These are phyloP conservation scores for Noctua janthe DNA, from an alignment of 2,888 invertebrate genomes.

Conservation along the genomic window DNA sequence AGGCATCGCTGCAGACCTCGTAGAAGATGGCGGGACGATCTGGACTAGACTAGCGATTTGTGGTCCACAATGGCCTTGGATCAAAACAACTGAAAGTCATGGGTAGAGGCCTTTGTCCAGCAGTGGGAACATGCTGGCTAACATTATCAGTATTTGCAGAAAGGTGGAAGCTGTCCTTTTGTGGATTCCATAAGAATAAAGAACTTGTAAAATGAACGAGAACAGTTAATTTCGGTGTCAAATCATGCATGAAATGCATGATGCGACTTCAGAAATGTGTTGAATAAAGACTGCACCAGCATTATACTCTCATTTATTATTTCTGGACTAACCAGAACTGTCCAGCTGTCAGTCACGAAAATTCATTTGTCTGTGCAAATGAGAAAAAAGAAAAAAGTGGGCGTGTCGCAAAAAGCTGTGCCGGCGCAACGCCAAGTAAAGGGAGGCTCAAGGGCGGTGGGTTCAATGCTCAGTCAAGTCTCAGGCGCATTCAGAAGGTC, in stretches of 20 bases:
- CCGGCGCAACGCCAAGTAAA: conserved; percentile 74
- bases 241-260: conserved; percentile 16
- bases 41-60: too few relatives aligned
- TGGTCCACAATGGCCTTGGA: too few relatives aligned
- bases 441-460: conserved; percentile 76
- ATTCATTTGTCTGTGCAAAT: conserved; percentile 65
- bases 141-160: not conserved
- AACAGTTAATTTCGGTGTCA: conserved; percentile 15
- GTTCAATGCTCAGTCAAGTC: conserved; percentile 68
- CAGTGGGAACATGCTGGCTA: too few relatives aligned
- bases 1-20: too few relatives aligned
- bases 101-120: too few relatives aligned
- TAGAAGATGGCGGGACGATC: too few relatives aligned
- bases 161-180: rapidly evolving
- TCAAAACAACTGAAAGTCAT: too few relatives aligned
- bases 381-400: conserved; percentile 67
- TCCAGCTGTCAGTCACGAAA: conserved; percentile 60
- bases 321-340: conserved; percentile 50
- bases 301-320: conserved; percentile 36
- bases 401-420: conserved; percentile 74
- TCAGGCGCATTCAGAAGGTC: conserved; percentile 27
- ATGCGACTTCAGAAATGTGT: not conserved
- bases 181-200: conserved; percentile 8
- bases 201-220: not conserved
- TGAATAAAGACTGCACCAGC: not conserved